Evolutionary conservation across 2,888 invertebrate genomes (phyloP), one percentile per base, ranked within the genome.

Genomic region (Heteropelma amictum): DNA sequence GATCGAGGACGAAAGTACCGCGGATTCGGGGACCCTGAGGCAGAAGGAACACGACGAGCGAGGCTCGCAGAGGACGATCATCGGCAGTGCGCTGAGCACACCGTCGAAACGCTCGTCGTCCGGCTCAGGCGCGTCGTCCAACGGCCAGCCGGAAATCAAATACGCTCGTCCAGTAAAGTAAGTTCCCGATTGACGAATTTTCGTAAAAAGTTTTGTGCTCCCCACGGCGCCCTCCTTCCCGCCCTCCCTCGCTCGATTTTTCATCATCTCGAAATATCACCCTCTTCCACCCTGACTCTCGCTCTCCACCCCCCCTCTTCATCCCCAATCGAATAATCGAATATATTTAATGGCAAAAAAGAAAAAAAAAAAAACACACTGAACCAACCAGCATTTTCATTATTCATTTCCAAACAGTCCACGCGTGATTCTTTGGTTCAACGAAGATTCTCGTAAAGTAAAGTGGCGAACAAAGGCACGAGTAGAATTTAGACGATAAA

Each of bases 111-210:
- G 82, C 53, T 79, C 82, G 19, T 85, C 82, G 19, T 85, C 84
- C 12, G 71, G 83, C 12, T 82, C 85, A 17, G 83, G 82, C 33
- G 78, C 82, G 17, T 77, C 84, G 61, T 78, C 83, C 58, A 77
- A 81, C 38, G 83, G 81, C 63, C 85, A 85, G 70, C 85, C 87
- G 12, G 87, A 89, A 82, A 82, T 88, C 72, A 88, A 88, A 81
- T 88, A 85, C 80, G 88, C 88, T 60, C 84, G 85, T 72, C 87
- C 87, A 77, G 86, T 88, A 67, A 87, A 87, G 87, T 88, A 80
- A 85, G 85, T 85, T 80, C 74, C 63, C n/a, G n/a, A n/a, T n/a
- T n/a, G n/a, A n/a, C n/a, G n/a, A n/a, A n/a, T n/a, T n/a, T n/a
- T n/a, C n/a, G n/a, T n/a, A n/a, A n/a, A n/a, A n/a, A n/a, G n/a